Evolutionary conservation across 1,140 invertebrate genomes (phyloP), one percentile per base, ranked within the genome.

Genomic region (Akabosia matsudoensis): DNA sequence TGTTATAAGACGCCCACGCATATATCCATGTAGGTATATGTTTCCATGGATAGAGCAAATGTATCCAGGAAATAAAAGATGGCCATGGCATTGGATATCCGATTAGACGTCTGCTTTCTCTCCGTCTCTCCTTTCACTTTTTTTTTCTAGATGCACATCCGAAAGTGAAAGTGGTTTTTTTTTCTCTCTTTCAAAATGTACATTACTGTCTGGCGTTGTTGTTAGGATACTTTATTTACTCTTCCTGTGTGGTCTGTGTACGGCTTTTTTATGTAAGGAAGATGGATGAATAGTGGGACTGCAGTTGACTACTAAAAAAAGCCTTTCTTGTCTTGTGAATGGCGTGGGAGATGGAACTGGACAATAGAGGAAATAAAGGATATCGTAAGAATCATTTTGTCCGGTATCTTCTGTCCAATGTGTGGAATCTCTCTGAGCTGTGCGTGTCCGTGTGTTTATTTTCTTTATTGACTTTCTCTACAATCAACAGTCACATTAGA

Each of bases 401-500:
- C n/a, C n/a, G n/a, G n/a, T n/a, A n/a, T n/a, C n/a, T n/a, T n/a
- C n/a, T n/a, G n/a, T n/a, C n/a, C n/a, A n/a, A n/a, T n/a, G n/a
- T n/a, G n/a, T n/a, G n/a, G n/a, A n/a, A n/a, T 18, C 37, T 45
- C 37, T 45, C 37, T n/a, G n/a, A n/a, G n/a, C n/a, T n/a, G n/a
- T n/a, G n/a, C n/a, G n/a, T n/a, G n/a, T 45, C 37, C 18, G 7
- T 45, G 7, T 45, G 37, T 45, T 45, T 45, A 18, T 45, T 45
- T 45, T 45, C 22, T 67, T 67, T 67, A 67, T 67, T 67, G 61
- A 67, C 61, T 67, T 31, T 67, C 22, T 67, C 61, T 22, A 67
- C 10, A 67, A 67, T 67, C 61, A 67, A 67, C 61, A 67, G 61
- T 67, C 61, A 31, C 61, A 67, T 67, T 67, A 67, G 18, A 67